Conservation (phyloP, 2,888 invertebrate species). For the Lycaena phlaeas region DNA sequence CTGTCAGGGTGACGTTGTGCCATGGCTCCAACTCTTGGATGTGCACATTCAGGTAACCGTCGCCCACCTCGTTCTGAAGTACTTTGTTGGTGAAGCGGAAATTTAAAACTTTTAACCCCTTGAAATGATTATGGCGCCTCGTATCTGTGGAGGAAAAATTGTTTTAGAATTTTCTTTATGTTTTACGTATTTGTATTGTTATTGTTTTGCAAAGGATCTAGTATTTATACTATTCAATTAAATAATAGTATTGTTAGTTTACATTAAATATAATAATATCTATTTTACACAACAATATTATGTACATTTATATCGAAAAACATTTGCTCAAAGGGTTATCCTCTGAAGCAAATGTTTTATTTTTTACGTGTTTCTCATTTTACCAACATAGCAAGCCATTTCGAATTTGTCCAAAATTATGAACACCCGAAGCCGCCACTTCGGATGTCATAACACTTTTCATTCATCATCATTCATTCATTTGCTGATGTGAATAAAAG, state of each 20-base stretch:
- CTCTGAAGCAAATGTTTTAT: neutral
- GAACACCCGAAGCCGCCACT: constrained; percentile 52
- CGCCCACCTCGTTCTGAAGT: constrained; percentile 78
- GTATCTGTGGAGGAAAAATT: constrained; percentile 64
- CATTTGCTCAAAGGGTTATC: neutral
- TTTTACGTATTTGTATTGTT: neutral
- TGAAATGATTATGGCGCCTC: constrained; percentile 77
- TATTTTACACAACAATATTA: too few relatives aligned
- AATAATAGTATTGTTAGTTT: too few relatives aligned
- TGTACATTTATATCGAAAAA: too few relatives aligned
- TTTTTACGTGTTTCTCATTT: constrained; percentile 5
- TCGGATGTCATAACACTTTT: constrained; percentile 30
- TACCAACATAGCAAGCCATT: neutral
- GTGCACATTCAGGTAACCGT: constrained; percentile 80
- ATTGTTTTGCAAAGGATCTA: neutral
- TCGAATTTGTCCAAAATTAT: constrained; percentile 19
- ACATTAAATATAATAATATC: too few relatives aligned
- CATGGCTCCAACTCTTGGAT: constrained; percentile 63
- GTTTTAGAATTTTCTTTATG: constrained; percentile 1
- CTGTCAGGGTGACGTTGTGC: constrained; percentile 40
- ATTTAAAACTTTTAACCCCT: constrained; percentile 78
- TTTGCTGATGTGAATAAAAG: constrained; percentile 25
- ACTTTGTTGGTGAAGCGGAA: constrained; percentile 82
- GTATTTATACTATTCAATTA: neutral
- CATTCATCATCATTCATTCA: constrained; percentile 26